Percentiles rank a stretch among this genome's conserved stretches.
phyloP scores from a whole-genome alignment of 2,797 vertebrate species.

The Coluber constrictor region DNA sequence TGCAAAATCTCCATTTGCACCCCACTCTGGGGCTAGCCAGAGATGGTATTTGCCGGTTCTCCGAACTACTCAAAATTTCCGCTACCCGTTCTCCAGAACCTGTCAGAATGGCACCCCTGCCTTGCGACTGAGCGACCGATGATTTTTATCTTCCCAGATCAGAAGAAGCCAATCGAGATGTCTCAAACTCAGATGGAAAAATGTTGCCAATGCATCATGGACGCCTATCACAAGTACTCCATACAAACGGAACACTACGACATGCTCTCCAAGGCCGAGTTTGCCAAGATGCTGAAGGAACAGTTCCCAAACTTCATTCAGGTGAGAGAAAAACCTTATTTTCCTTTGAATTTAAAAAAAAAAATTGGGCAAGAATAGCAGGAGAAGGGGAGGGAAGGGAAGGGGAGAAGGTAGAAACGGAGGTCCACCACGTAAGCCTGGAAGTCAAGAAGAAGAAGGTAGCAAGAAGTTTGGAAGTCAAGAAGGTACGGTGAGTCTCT shows the following conservation, averaged over 20 bases:
- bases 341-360: too few relatives aligned
- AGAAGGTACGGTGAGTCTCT: too few relatives aligned
- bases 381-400: not conserved
- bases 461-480: not conserved
- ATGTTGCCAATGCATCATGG: not conserved
- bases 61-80: too few relatives aligned
- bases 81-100: too few relatives aligned
- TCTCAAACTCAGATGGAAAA: not conserved
- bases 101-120: too few relatives aligned
- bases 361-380: not conserved
- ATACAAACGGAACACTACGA: rapidly evolving
- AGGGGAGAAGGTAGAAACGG: not conserved
- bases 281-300: not conserved
- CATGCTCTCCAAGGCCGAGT: not conserved
- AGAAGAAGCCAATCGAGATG: not conserved
- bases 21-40: too few relatives aligned
- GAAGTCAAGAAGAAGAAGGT: not conserved
- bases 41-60: too few relatives aligned
- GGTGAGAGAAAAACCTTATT: not conserved
- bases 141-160: not conserved
- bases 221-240: not conserved
- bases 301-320: not conserved
- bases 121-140: not conserved
- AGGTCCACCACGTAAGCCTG: not conserved
- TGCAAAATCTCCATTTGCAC: too few relatives aligned